Base-by-base conservation (phyloP, 2,113 vertebrate genomes). In the Trichomycterus rosablanca region DNA sequence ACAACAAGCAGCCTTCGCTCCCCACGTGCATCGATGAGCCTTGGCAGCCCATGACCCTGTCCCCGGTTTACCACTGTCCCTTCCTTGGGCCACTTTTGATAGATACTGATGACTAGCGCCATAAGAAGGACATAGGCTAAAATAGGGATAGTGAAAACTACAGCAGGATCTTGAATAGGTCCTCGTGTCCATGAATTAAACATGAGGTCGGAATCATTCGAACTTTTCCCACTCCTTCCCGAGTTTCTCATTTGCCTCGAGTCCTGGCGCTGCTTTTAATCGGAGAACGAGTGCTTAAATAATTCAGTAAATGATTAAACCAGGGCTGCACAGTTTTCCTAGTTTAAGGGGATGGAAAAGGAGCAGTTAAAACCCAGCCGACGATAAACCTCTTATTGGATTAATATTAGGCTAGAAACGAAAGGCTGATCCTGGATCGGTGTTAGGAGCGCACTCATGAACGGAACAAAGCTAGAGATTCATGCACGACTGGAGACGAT, bases 101-200 rank as follows among this genome's bases (percentile, higher is more conserved):
- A n/a, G n/a, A n/a, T n/a, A n/a, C n/a, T n/a, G n/a, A n/a, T n/a
- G n/a, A n/a, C n/a, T n/a, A n/a, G n/a, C n/a, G n/a, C n/a, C n/a
- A n/a, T n/a, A n/a, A n/a, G n/a, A n/a, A n/a, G n/a, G n/a, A n/a
- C n/a, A n/a, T n/a, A n/a, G n/a, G n/a, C n/a, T n/a, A n/a, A n/a
- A n/a, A 50, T 48, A 56, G 55, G 49, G 55, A 19, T 40, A 54
- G 32, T 63, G 53, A 56, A 67, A 63, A 67, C 63, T 54, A 67
- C 46, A 54, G 59, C 56, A 68, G 49, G 59, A 68, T 67, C 59
- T 67, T 72, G 73, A 76, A 75, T 35, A 44, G 66, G 54, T 67
- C 16, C 48, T 75, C 73, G 74, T 79, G 71, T 79, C 63, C 71
- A 76, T 83, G 64, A 81, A 83, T 83, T 74, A 86, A 80, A 78